These are phyloP conservation scores for Drosophila lacteicornis DNA, from an alignment of 1,140 invertebrate genomes.

Conservation along the genomic window DNA sequence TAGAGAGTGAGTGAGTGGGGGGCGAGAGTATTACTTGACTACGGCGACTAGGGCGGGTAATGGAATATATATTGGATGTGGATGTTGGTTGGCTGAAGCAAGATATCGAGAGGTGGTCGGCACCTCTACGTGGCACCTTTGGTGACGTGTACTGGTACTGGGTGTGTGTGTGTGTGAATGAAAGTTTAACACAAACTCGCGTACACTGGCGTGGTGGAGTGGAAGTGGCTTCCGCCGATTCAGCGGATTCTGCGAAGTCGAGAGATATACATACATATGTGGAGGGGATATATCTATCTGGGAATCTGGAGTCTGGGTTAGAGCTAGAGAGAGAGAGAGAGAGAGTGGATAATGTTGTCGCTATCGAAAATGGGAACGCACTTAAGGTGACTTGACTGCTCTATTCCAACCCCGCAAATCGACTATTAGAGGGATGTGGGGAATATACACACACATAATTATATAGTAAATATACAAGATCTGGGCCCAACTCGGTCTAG, in stretches of 20 bases:
- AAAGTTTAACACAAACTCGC: conserved; percentile 24
- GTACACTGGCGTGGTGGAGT: conserved; percentile 11
- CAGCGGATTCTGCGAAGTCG: conserved; percentile 11
- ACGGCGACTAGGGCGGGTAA: conserved; percentile 34
- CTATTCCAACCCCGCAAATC: conserved; percentile 31
- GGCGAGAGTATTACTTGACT: conserved; percentile 23
- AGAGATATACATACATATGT: conserved; percentile 30
- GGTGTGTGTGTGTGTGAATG: conserved; percentile 9
- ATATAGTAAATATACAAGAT: conserved; percentile 18
- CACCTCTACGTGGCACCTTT: conserved; percentile 19
- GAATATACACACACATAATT: conserved; percentile 13
- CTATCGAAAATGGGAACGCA: conserved; percentile 23
- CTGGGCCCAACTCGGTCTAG: conserved; percentile 14
- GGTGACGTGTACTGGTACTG: conserved; percentile 7
- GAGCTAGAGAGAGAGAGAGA: neutral
- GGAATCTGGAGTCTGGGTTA: conserved; percentile 24
- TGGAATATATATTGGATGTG: conserved; percentile 15
- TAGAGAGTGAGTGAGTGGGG: conserved; percentile 20
- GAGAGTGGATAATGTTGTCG: conserved; percentile 15
- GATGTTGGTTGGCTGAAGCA: conserved; percentile 16
- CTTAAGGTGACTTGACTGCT: conserved; percentile 28
- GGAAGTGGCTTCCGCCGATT: conserved; percentile 7
- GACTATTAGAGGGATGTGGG: conserved; percentile 12
- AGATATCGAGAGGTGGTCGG: conserved; percentile 17
- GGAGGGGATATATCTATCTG: conserved; percentile 33